Percentiles rank a stretch among this genome's conserved stretches.
phyloP scores from a whole-genome alignment of 37 sponge, comb jelly and placozoan species.

The Haliclona indistincta region DNA sequence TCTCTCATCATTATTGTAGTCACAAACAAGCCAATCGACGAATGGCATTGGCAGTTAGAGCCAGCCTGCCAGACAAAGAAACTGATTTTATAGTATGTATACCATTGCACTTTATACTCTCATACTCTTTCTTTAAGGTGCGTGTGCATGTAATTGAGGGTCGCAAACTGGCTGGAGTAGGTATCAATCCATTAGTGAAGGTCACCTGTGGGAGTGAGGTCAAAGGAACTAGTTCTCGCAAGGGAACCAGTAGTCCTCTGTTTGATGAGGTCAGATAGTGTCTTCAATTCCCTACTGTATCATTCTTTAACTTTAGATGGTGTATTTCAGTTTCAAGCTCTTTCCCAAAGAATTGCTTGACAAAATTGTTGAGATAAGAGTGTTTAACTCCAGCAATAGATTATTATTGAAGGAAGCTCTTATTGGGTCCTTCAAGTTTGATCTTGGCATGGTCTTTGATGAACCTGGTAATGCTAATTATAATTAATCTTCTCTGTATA shows the following conservation, averaged over 20 bases:
- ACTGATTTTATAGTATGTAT: no score
- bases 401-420: constrained; percentile 83
- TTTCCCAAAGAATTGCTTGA: constrained; percentile 87
- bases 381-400: constrained; percentile 90
- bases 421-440: constrained; percentile 98
- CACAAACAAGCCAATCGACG: no score
- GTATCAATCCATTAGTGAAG: constrained; percentile 85
- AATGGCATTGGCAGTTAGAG: no score
- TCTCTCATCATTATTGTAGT: no score
- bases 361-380: constrained; percentile 76
- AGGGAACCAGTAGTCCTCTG: constrained; percentile 89
- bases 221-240: constrained; percentile 76
- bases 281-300: no score
- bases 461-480: constrained; percentile 40
- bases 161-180: constrained; percentile 84
- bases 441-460: constrained; percentile 93
- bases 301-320: constrained; percentile 39
- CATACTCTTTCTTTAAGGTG: constrained; percentile 36
- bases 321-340: constrained; percentile 84
- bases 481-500: no score
- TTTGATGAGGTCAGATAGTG: constrained; percentile 90
- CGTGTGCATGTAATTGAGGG: constrained; percentile 94
- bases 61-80: no score
- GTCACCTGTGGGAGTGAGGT: constrained; percentile 72
- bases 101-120: no score